phyloP scores from a whole-genome alignment of 2,888 invertebrate species.

The Liodrosophila aerea region DNA sequence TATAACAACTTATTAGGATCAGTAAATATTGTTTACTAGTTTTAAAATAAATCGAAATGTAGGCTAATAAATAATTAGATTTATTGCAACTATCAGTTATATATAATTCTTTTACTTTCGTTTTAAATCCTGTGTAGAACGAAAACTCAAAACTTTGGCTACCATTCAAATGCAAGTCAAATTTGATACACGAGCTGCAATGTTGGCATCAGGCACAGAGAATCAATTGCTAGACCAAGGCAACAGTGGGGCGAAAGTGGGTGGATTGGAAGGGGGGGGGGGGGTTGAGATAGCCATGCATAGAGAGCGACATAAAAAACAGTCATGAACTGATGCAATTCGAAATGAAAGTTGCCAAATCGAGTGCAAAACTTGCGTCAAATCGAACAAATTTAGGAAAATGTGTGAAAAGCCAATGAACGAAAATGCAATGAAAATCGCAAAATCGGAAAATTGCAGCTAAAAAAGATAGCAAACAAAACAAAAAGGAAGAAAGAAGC shows the following conservation, averaged over 20 bases:
- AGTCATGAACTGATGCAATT: slow-evolving; percentile 51
- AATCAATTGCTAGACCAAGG: slow-evolving; percentile 44
- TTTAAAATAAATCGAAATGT: too few relatives aligned
- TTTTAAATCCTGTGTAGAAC: too few relatives aligned
- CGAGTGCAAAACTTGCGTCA: slow-evolving; percentile 69
- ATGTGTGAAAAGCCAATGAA: slow-evolving; percentile 46
- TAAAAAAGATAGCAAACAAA: slow-evolving; percentile 12
- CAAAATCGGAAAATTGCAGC: slow-evolving; percentile 17
- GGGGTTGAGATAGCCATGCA: not conserved
- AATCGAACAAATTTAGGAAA: slow-evolving; percentile 37
- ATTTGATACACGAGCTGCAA: slow-evolving; percentile 45
- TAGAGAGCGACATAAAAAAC: slow-evolving; percentile 5
- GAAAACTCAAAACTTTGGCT: slow-evolving; percentile 35
- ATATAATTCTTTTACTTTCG: too few relatives aligned
- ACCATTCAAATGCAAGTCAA: slow-evolving; percentile 44
- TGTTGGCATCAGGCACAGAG: slow-evolving; percentile 37
- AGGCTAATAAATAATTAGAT: too few relatives aligned
- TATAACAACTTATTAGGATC: too few relatives aligned
- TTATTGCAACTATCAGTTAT: too few relatives aligned
- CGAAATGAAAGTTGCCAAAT: slow-evolving; percentile 63
- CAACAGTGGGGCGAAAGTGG: slow-evolving; percentile 1
- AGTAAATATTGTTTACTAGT: too few relatives aligned
- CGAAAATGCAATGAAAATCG: slow-evolving; percentile 7
- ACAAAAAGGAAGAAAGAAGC: slow-evolving; percentile 1
- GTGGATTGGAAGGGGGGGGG: not conserved